Base-by-base conservation (phyloP, 2,888 invertebrate species). In the Noctua janthina region DNA sequence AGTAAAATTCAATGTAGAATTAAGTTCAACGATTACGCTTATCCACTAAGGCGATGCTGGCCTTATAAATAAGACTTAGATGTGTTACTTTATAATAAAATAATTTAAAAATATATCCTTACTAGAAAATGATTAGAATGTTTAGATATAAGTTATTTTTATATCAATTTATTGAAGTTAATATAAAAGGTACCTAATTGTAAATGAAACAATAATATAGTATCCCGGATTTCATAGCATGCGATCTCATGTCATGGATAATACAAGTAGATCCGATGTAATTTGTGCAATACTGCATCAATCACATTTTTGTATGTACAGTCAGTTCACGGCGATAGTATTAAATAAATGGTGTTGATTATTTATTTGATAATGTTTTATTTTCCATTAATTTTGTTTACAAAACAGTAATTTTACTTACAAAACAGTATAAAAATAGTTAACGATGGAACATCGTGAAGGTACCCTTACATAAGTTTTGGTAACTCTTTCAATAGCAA, bases 21-120 rank as follows among this genome's bases (percentile, higher is more conserved):
- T 95, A 96, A 96, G 96, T 94, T 92, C 92, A 96, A 96, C 94
- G 95, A 96, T 95, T 96, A 96, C 96, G 96, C 96, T 96, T 96
- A 96, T 94, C 92, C 91, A 90, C 91, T 90, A 92, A 93, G 96
- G 95, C 94, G 93, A 86, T 81, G 81, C 80, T 91, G 93, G 94
- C 96, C 96, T 95, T 95, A 92, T 94, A 94, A 94, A 95, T 95
- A 96, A 96, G 96, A 96, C 96, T 96, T 96, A 94, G 93, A 93
- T 92, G 93, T 94, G 94, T 94, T 95, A 93, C 92, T 92, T 92
- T 94, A 93, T 93, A 94, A 94, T 92, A 92, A 92, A 95, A 94
- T 94, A 95, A 94, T 94, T 93, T 94, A 94, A 95, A 92, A 92
- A 93, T 88, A 91, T 93, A 91, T 89, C 77, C 90, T 90, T 90